These are phyloP conservation scores for Gnathonemus longibarbis DNA, from an alignment of 2,113 vertebrate species.

Conservation along the genomic window DNA sequence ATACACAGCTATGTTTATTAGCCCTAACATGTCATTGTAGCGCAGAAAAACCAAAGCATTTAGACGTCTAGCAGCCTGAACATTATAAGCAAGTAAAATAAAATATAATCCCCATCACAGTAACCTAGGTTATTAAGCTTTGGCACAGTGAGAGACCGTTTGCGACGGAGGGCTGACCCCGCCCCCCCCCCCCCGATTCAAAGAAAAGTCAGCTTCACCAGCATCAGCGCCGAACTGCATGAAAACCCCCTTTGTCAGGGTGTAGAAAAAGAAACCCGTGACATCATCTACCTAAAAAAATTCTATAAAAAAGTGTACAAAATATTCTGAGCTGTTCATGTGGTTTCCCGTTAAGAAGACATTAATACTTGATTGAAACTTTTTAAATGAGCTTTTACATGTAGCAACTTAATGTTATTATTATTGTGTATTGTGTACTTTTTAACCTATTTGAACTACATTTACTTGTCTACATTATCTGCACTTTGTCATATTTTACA, in stretches of 20 bases:
- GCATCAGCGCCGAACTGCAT: neutral
- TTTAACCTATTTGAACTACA: neutral
- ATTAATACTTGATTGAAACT: neutral
- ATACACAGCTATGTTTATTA: neutral
- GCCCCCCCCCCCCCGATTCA: neutral
- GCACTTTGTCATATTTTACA: neutral
- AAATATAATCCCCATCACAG: neutral
- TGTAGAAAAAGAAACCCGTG: neutral
- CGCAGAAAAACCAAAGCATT: neutral
- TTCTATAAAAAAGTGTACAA: neutral
- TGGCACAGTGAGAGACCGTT: neutral
- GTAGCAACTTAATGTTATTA: neutral
- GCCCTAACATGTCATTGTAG: neutral
- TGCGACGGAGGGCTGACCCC: neutral
- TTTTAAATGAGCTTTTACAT: neutral
- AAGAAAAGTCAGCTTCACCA: neutral
- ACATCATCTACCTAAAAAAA: neutral
- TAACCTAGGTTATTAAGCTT: neutral
- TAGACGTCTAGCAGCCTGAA: neutral
- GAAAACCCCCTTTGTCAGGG: neutral
- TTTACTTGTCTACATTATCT: neutral
- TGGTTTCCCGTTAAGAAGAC: neutral
- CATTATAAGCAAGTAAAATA: neutral
- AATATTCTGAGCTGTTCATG: neutral
- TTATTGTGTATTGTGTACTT: neutral